Percentiles rank a stretch among this genome's conserved stretches.
These are phyloP conservation scores for Allygus modestus DNA, from an alignment of 2,888 invertebrate genomes.

Conservation along the genomic window DNA sequence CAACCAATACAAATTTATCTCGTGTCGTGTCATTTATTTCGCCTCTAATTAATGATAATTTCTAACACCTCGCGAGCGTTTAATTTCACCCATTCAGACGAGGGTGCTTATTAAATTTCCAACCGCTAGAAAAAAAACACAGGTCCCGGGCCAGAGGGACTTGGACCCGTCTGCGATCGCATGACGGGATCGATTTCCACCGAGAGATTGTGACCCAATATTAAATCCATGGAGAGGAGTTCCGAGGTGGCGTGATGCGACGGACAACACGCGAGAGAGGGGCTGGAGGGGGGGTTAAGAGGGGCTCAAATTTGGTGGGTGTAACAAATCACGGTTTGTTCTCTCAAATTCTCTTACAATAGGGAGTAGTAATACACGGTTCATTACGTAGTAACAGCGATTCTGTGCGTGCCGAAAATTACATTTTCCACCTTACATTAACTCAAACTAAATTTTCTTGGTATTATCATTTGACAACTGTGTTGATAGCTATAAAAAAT, in stretches of 20 bases:
- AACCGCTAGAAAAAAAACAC: slow-evolving; percentile 7
- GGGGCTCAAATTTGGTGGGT: too few relatives aligned
- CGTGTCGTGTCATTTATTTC: background rate
- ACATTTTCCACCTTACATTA: too few relatives aligned
- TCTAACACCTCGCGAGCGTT: background rate
- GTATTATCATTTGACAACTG: too few relatives aligned
- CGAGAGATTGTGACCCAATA: background rate
- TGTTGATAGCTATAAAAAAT: too few relatives aligned
- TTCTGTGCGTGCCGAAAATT: too few relatives aligned
- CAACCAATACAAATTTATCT: background rate
- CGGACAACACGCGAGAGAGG: background rate
- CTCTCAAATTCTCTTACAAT: too few relatives aligned
- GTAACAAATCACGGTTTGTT: too few relatives aligned
- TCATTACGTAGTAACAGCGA: too few relatives aligned
- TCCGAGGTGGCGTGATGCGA: background rate
- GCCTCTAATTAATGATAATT: background rate
- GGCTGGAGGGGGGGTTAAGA: background rate
- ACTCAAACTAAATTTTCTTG: too few relatives aligned
- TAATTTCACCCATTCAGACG: background rate
- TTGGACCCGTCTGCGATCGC: background rate
- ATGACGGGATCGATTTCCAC: slow-evolving; percentile 4
- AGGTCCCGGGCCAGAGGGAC: background rate
- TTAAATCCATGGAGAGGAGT: slow-evolving; percentile 25
- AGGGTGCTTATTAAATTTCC: slow-evolving; percentile 16
- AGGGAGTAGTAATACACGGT: too few relatives aligned